Percentiles rank a stretch among this genome's conserved stretches.
Conservation (phyloP, 2,888 invertebrate species). For the Cyrtodaria siliqua region DNA sequence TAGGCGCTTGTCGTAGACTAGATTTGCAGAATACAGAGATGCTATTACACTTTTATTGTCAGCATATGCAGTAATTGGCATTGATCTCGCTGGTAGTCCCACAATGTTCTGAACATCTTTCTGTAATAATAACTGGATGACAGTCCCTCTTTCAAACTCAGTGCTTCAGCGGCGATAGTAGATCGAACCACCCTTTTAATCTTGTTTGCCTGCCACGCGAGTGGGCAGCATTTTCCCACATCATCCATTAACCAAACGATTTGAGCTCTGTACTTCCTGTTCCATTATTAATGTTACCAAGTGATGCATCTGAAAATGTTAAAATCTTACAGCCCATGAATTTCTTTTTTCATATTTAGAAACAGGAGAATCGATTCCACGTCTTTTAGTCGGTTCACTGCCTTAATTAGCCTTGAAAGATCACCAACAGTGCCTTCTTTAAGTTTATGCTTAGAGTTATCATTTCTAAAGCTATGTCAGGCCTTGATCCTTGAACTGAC, state of each 20-base stretch:
- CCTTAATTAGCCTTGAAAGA: conserved; percentile 22
- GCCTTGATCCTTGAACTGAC: conserved; percentile 43
- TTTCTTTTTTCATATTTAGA: conserved; percentile 16
- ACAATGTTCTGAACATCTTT: conserved; percentile 22
- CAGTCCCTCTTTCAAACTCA: too few relatives aligned
- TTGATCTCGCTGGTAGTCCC: conserved; percentile 7
- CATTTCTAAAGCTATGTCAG: conserved; percentile 54
- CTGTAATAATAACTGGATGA: too few relatives aligned
- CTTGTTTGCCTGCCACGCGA: too few relatives aligned
- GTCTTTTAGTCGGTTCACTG: conserved; percentile 37
- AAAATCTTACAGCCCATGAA: conserved; percentile 33
- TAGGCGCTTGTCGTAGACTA: conserved; percentile 43
- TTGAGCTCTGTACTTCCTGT: conserved; percentile 47
- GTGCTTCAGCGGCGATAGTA: too few relatives aligned
- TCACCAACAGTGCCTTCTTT: conserved; percentile 36
- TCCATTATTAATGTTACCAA: conserved; percentile 47
- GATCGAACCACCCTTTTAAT: too few relatives aligned
- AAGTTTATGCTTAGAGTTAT: conserved; percentile 47
- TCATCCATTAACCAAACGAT: conserved; percentile 45
- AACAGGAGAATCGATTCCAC: conserved; percentile 35
- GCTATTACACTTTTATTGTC: conserved; percentile 50
- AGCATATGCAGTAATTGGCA: conserved; percentile 32
- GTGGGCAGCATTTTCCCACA: conserved; percentile 41
- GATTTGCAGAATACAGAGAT: conserved; percentile 39
- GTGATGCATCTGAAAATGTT: conserved; percentile 53